phyloP scores from a whole-genome alignment of 2,888 invertebrate species.

The Alviniconcha strummeri region DNA sequence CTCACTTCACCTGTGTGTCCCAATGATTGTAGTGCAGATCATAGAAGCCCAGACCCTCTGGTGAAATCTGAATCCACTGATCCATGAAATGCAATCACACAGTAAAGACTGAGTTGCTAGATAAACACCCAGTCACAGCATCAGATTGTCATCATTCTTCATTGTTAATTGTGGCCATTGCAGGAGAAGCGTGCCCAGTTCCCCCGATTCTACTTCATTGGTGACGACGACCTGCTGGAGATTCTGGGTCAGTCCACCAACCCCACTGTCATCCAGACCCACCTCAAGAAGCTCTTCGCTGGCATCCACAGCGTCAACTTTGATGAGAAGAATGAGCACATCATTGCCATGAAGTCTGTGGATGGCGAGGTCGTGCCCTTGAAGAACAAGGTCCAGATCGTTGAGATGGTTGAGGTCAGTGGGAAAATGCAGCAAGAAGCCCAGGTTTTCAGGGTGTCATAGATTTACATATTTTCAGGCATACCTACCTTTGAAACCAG shows the following conservation, averaged over 20 bases:
- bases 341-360: conserved; percentile 84
- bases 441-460: no score
- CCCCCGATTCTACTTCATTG: conserved; percentile 96
- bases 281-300: conserved; percentile 96
- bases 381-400: conserved; percentile 82
- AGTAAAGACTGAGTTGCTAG: no score
- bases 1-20: no score
- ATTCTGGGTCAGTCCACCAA: conserved; percentile 94
- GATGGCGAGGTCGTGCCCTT: conserved; percentile 85
- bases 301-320: conserved; percentile 80
- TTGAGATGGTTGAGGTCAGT: conserved; percentile 85
- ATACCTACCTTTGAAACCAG: no score
- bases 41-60: no score
- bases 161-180: neutral
- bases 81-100: no score
- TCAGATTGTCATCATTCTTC: no score
- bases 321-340: conserved; percentile 77
- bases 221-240: conserved; percentile 97
- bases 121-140: no score
- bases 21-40: no score
- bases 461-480: no score
- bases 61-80: no score
- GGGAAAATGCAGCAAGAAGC: no score
- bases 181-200: conserved; percentile 95
- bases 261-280: conserved; percentile 91